Conservation (phyloP, 2,888 invertebrate genomes). For the Hirtodrosophila histrioides region DNA sequence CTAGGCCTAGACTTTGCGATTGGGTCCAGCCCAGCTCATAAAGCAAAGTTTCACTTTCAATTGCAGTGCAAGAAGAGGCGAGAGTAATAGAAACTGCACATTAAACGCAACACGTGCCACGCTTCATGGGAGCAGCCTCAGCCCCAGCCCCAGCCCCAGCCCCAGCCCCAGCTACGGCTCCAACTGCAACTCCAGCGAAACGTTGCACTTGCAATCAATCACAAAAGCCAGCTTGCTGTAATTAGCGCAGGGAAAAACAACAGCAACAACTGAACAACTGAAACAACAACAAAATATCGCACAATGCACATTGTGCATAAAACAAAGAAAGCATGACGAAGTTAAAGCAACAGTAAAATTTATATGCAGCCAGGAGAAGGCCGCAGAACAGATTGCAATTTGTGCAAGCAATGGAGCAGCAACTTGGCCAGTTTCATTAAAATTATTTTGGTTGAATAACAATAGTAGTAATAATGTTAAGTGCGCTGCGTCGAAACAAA, state of each 20-base stretch:
- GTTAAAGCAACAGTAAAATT: constrained; percentile 47
- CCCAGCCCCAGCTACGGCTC: constrained; percentile 2
- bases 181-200: constrained; percentile 42
- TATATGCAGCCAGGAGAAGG: constrained; percentile 55
- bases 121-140: constrained; percentile 72
- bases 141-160: constrained; percentile 14
- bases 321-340: constrained; percentile 77
- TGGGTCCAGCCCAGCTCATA: constrained; percentile 52
- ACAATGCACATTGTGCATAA: constrained; percentile 70
- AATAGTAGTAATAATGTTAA: constrained; percentile 75
- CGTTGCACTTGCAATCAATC: constrained; percentile 77
- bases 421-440: constrained; percentile 75
- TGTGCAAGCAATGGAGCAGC: constrained; percentile 81
- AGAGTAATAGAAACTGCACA: constrained; percentile 81
- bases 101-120: constrained; percentile 79
- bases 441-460: constrained; percentile 77
- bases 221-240: constrained; percentile 69
- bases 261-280: constrained; percentile 14
- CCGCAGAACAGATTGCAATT: constrained; percentile 79
- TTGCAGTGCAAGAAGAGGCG: constrained; percentile 50
- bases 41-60: constrained; percentile 75
- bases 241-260: constrained; percentile 78
- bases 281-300: constrained; percentile 38
- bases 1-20: constrained; percentile 16
- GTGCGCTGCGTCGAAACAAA: constrained; percentile 55